Conservation (phyloP, 2,888 invertebrate genomes). For the Cataglyphis cursor region DNA sequence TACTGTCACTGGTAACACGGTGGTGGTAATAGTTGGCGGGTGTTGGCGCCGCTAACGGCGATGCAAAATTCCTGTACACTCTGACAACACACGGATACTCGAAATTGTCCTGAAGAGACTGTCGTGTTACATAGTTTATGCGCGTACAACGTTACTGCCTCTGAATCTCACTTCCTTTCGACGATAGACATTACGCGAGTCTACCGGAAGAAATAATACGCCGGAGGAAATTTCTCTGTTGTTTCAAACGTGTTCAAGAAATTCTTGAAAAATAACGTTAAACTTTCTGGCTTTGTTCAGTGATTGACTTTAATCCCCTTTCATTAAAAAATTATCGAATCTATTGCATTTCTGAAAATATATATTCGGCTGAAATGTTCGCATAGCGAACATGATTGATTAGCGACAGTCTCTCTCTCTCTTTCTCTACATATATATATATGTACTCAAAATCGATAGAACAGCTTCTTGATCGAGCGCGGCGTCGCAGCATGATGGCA, state of each 20-base stretch:
- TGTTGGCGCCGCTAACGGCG: slow-evolving; percentile 56
- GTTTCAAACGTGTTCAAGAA: not conserved
- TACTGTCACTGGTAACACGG: slow-evolving; percentile 32
- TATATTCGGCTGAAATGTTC: slow-evolving; percentile 4
- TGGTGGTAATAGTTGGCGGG: slow-evolving; percentile 44
- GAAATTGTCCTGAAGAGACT: slow-evolving; percentile 55
- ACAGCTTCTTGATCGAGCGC: slow-evolving; percentile 19
- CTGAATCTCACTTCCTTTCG: slow-evolving; percentile 24
- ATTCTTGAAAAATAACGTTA: not conserved
- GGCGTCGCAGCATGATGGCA: slow-evolving; percentile 10
- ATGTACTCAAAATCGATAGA: slow-evolving; percentile 22
- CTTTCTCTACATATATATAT: not conserved
- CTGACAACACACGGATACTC: slow-evolving; percentile 40
- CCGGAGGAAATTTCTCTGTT: not conserved
- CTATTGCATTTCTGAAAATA: not conserved
- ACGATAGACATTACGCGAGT: not conserved
- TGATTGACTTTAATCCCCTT: not conserved
- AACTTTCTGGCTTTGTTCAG: not conserved
- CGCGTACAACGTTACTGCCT: not conserved
- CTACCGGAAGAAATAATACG: slow-evolving; percentile 14
- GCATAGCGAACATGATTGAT: slow-evolving; percentile 5
- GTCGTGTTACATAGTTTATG: slow-evolving; percentile 42
- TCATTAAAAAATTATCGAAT: not conserved
- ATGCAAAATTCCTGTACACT: slow-evolving; percentile 55
- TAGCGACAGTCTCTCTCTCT: not conserved